Percentiles rank a stretch among this genome's conserved stretches.
Evolutionary conservation across 2,888 invertebrate genomes (phyloP).

Genomic region (Cancer borealis): DNA sequence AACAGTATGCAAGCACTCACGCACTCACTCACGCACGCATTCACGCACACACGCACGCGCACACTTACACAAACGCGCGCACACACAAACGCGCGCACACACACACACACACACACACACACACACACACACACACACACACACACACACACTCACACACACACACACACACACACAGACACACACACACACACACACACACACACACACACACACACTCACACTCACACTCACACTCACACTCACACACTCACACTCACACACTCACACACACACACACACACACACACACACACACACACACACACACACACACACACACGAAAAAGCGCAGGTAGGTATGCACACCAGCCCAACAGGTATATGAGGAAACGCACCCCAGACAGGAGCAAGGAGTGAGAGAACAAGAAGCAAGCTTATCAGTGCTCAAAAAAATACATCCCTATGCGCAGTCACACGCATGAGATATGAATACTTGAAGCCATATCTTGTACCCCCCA

Average conservation of each 20-base stretch:
- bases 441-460: conserved; percentile 17
- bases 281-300: conserved; percentile 4
- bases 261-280: conserved; percentile 46
- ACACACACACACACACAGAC: conserved; percentile 27
- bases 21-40: conserved; percentile 18
- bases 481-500: conserved; percentile 24
- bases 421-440: neutral
- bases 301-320: neutral
- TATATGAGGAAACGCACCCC: conserved; percentile 22
- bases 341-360: neutral
- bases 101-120: conserved; percentile 50
- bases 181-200: conserved; percentile 43
- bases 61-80: neutral
- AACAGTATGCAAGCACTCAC: conserved; percentile 40
- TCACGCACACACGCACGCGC: conserved; percentile 26
- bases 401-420: conserved; percentile 17
- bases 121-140: conserved; percentile 15
- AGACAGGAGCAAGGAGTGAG: conserved; percentile 21
- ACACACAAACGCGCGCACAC: conserved; percentile 50
- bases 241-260: conserved; percentile 51
- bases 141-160: conserved; percentile 8
- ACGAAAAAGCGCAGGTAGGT: neutral
- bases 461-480: neutral
- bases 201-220: conserved; percentile 25
- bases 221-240: neutral